Evolutionary conservation across 2,113 vertebrate species (phyloP).

Genomic region (Willisornis vidua): DNA sequence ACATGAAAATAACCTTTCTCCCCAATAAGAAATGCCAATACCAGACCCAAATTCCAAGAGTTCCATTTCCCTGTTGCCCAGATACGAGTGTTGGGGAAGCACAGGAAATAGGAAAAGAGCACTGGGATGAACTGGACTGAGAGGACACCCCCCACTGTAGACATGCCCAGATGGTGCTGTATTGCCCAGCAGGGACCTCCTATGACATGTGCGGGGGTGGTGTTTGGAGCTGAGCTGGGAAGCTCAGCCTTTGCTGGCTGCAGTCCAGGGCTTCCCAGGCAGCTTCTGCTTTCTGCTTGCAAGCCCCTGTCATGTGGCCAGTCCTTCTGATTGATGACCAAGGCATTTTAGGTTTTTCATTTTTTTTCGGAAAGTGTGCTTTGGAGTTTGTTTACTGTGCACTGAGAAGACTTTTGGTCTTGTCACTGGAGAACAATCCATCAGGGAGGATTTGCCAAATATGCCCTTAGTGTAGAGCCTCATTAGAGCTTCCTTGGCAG

Average conservation of each 20-base stretch:
- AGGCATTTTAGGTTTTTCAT: background rate
- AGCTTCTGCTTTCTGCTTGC: background rate
- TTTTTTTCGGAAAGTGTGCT: background rate
- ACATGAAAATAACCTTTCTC: background rate
- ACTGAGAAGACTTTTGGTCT: background rate
- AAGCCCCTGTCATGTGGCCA: background rate
- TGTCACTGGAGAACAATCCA: background rate
- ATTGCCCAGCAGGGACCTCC: background rate
- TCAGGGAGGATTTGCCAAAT: background rate
- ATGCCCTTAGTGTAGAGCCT: background rate
- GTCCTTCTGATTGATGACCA: background rate
- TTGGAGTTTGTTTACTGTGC: background rate
- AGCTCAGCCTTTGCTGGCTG: background rate
- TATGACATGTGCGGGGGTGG: accelerated
- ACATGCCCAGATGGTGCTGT: background rate
- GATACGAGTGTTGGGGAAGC: background rate
- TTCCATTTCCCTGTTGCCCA: background rate
- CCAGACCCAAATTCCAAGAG: background rate
- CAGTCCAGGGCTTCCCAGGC: background rate
- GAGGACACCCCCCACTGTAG: background rate
- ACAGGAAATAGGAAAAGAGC: background rate
- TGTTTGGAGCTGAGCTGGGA: background rate
- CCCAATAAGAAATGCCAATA: background rate
- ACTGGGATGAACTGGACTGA: background rate
- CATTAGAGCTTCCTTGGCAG: background rate